Percentiles rank a stretch among this genome's conserved stretches.
phyloP scores from a whole-genome alignment of 2,888 invertebrate genomes.

The Machimus rusticus region DNA sequence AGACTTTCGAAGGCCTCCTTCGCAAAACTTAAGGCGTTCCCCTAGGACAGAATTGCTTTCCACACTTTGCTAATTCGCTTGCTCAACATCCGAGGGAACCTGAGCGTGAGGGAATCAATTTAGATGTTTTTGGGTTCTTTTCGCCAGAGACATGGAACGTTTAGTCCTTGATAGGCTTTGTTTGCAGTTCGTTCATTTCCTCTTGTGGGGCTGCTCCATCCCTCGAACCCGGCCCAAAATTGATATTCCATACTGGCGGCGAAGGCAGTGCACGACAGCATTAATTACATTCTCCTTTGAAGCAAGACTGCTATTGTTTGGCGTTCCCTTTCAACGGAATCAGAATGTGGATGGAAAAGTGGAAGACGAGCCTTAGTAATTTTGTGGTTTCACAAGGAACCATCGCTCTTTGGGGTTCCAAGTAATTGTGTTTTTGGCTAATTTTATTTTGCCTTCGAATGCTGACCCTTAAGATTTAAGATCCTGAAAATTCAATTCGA shows the following conservation, averaged over 20 bases:
- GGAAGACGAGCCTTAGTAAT: neutral
- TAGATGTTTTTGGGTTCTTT: neutral
- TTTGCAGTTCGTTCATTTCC: neutral
- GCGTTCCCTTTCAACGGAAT: neutral
- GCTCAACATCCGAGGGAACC: neutral
- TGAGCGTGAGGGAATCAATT: neutral
- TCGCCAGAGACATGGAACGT: neutral
- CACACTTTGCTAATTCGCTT: neutral
- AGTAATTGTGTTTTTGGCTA: neutral
- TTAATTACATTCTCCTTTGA: neutral
- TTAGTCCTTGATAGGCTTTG: neutral
- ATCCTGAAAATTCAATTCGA: neutral
- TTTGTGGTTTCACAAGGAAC: neutral
- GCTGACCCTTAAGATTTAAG: neutral
- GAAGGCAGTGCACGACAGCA: neutral
- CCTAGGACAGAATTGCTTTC: neutral
- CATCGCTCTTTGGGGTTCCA: neutral
- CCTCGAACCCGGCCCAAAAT: neutral
- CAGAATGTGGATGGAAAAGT: neutral
- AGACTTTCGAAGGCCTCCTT: neutral
- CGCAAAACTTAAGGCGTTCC: neutral
- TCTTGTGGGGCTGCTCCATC: neutral
- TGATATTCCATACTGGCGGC: neutral
- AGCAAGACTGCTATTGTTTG: neutral
- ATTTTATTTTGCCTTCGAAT: neutral